A percentile compares a stretch with the other conserved stretches of the same genome.
Evolutionary conservation across 2,797 vertebrate species (phyloP).

Genomic region (Dryobates pubescens): DNA sequence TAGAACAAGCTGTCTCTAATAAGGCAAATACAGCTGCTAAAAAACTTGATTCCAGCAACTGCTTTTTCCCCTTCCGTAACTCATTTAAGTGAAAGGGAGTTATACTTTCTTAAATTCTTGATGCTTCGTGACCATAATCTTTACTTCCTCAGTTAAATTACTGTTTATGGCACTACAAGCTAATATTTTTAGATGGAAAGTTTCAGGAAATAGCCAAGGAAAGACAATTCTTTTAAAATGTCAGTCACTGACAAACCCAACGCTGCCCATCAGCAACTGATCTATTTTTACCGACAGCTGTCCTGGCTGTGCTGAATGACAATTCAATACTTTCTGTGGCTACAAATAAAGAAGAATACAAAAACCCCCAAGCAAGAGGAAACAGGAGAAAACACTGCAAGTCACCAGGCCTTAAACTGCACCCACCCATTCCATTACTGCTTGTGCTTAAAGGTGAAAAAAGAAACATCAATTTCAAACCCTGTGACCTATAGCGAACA

Average conservation of each 20-base stretch:
- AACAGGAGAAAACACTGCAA: background rate
- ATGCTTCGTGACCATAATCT: background rate
- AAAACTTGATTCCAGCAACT: background rate
- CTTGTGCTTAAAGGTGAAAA: background rate
- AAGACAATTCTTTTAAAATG: background rate
- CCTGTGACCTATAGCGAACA: background rate
- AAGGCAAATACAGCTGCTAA: background rate
- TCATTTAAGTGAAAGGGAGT: background rate
- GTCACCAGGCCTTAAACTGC: background rate
- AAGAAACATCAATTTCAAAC: background rate
- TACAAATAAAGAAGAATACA: background rate
- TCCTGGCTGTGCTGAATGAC: background rate
- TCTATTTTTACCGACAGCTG: background rate
- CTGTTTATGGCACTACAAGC: background rate
- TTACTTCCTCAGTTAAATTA: background rate
- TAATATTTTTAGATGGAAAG: background rate
- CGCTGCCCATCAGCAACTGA: background rate
- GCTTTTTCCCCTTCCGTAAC: rapidly evolving
- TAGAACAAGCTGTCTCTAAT: background rate
- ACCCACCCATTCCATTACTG: background rate
- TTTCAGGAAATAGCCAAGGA: background rate
- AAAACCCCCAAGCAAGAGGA: background rate
- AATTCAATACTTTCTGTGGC: background rate
- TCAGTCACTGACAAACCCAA: background rate
- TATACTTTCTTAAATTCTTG: background rate